A percentile compares a stretch with the other conserved stretches of the same genome.
Conservation (phyloP, 2,797 vertebrate species). For the Sarcophilus harrisii region DNA sequence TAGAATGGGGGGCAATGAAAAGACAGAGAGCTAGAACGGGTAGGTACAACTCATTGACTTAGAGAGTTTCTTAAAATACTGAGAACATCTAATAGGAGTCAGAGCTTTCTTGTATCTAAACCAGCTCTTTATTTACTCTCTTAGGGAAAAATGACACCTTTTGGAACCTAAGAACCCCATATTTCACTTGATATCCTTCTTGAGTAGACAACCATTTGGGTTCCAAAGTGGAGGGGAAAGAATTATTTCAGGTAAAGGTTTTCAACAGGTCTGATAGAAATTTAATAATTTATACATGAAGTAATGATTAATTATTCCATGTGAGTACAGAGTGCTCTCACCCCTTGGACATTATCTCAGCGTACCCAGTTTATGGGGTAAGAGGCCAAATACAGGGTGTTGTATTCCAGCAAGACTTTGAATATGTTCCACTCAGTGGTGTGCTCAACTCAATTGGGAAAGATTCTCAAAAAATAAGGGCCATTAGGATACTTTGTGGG, state of each 20-base stretch:
- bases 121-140: not conserved
- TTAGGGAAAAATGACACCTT: conserved; percentile 15
- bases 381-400: conserved; percentile 87
- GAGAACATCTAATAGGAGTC: not conserved
- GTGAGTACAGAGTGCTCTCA: conserved; percentile 89
- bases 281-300: not conserved
- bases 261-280: not conserved
- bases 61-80: not conserved
- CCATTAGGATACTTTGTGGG: no score
- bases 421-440: not conserved
- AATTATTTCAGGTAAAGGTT: not conserved
- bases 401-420: no score
- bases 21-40: not conserved
- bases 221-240: not conserved
- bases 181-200: not conserved
- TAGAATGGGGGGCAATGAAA: not conserved
- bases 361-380: conserved; percentile 92
- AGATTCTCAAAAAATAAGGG: no score
- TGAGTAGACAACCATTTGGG: not conserved
- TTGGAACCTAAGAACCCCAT: not conserved
- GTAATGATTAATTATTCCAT: conserved; percentile 83
- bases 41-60: not conserved
- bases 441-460: no score
- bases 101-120: not conserved
- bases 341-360: conserved; percentile 91